Conservation (phyloP, 1,140 invertebrate genomes). For the Hylaeus anthracinus region DNA sequence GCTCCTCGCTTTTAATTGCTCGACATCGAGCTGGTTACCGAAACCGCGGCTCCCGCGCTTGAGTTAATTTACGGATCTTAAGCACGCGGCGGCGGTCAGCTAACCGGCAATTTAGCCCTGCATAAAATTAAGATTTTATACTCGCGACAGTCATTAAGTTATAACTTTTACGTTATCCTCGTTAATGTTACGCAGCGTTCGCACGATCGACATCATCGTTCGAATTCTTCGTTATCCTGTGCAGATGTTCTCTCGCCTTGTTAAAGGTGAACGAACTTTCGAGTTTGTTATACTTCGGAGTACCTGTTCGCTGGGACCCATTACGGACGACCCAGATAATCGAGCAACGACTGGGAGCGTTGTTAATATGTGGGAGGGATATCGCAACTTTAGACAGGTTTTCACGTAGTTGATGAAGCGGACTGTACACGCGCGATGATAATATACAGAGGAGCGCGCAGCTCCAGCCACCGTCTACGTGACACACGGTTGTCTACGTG, state of each 20-base stretch:
- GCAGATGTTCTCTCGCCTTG: too few relatives aligned
- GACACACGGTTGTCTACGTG: conserved; percentile 59
- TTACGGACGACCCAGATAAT: too few relatives aligned
- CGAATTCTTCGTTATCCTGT: background rate
- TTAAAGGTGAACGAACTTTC: too few relatives aligned
- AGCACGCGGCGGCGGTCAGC: conserved; percentile 3
- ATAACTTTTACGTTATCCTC: conserved; percentile 24
- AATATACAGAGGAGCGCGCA: conserved; percentile 54
- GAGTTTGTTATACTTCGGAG: too few relatives aligned
- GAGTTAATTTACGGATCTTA: conserved; percentile 26
- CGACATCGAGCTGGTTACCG: background rate
- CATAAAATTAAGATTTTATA: conserved; percentile 25
- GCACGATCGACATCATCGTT: conserved; percentile 6
- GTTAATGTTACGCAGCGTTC: conserved; percentile 13
- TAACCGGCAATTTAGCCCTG: conserved; percentile 21
- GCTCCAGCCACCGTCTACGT: conserved; percentile 59
- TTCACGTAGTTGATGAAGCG: conserved; percentile 33
- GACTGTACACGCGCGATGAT: conserved; percentile 65
- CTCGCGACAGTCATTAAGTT: conserved; percentile 13
- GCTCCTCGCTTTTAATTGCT: conserved; percentile 29
- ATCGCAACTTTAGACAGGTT: background rate
- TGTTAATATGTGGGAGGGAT: too few relatives aligned
- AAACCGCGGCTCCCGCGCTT: background rate
- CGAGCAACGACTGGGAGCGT: too few relatives aligned
- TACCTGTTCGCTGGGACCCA: too few relatives aligned